phyloP scores from a whole-genome alignment of 2,113 vertebrate genomes.

The Poeciliopsis turrubarensis region DNA sequence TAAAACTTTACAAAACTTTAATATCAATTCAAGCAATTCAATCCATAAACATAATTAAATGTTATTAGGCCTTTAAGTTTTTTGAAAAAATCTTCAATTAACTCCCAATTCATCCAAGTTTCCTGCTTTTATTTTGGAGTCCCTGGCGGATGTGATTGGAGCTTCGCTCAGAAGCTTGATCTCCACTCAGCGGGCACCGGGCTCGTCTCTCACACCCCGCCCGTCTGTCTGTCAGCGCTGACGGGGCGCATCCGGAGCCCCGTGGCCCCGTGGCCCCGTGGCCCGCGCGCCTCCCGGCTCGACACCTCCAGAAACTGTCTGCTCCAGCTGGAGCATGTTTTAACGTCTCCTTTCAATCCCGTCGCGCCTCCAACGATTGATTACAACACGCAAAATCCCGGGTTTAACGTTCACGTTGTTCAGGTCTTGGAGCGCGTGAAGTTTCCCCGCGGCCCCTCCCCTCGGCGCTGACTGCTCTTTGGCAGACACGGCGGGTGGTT shows the following conservation, averaged over 20 bases:
- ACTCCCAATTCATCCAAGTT: no score
- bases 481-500: constrained; percentile 25
- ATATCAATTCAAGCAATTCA: no score
- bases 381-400: neutral
- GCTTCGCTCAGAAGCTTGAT: neutral
- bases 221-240: constrained; percentile 22
- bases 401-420: constrained; percentile 1
- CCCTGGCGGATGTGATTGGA: neutral
- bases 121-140: neutral
- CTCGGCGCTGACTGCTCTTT: no score
- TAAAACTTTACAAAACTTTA: no score
- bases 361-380: neutral
- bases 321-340: neutral
- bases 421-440: neutral
- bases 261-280: no score
- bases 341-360: neutral
- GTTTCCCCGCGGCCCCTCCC: neutral
- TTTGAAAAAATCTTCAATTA: no score
- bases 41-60: no score
- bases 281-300: neutral
- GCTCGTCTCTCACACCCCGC: constrained; percentile 21
- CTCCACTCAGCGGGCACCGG: constrained; percentile 14
- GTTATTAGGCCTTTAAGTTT: no score
- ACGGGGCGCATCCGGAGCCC: constrained; percentile 13
- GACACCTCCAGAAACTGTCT: neutral